These are phyloP conservation scores for Semicossyphus pulcher DNA, from an alignment of 2,113 vertebrate species.

Conservation along the genomic window DNA sequence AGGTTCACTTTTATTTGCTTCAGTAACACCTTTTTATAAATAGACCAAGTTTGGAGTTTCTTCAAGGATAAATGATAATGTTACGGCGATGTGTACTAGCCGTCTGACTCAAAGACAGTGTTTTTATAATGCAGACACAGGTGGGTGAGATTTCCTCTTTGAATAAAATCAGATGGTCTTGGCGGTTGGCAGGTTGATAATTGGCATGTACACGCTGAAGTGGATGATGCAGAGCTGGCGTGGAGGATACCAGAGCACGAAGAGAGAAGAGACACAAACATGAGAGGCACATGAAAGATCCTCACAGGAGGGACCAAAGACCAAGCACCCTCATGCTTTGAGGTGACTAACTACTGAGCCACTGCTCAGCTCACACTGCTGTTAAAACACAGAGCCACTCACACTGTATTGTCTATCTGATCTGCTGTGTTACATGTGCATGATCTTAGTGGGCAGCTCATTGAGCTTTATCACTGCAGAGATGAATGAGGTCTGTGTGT, in stretches of 20 bases:
- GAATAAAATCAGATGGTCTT: slow-evolving; percentile 20
- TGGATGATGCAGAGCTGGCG: slow-evolving; percentile 29
- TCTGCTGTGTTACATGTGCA: not conserved
- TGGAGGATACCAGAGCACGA: not conserved
- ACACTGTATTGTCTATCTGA: slow-evolving; percentile 13
- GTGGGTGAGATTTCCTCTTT: slow-evolving; percentile 22
- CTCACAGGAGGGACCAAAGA: slow-evolving; percentile 1
- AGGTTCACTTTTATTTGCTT: slow-evolving; percentile 3
- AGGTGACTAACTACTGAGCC: slow-evolving; percentile 7
- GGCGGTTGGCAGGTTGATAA: slow-evolving; percentile 23
- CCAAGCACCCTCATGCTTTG: not conserved
- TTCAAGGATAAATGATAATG: slow-evolving; percentile 3
- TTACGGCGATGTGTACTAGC: not conserved
- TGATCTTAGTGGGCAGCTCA: slow-evolving; percentile 8
- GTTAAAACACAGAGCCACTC: slow-evolving; percentile 9
- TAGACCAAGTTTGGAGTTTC: not conserved
- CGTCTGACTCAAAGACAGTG: not conserved
- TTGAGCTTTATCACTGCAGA: slow-evolving; percentile 17
- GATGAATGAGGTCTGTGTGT: slow-evolving; percentile 28
- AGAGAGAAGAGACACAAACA: slow-evolving; percentile 32
- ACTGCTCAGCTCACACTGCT: slow-evolving; percentile 12
- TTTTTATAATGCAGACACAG: slow-evolving; percentile 23
- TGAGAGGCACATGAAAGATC: slow-evolving; percentile 8
- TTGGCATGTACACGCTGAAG: slow-evolving; percentile 30
- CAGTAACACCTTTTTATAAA: not conserved